phyloP scores from a whole-genome alignment of 2,888 invertebrate genomes.

The Lissonota sp. region DNA sequence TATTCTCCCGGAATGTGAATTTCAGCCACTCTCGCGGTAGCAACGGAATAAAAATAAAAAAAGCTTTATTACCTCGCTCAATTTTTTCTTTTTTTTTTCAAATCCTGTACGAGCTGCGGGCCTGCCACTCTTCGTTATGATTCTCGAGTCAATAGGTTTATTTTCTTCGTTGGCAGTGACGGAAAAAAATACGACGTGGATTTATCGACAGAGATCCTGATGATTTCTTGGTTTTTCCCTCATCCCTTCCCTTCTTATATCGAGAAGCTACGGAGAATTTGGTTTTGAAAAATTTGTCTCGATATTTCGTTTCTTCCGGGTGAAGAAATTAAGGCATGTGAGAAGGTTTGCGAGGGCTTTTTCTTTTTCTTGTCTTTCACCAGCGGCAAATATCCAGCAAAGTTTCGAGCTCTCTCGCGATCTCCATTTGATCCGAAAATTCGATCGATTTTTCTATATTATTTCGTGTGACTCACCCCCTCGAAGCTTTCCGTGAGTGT shows the following conservation, averaged over 20 bases:
- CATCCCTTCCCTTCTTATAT: constrained; percentile 8
- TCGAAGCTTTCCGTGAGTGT: neutral
- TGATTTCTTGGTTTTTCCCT: constrained; percentile 6
- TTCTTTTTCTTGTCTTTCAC: constrained; percentile 15
- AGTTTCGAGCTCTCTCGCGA: constrained; percentile 21
- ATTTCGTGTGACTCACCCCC: constrained; percentile 23
- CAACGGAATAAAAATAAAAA: neutral
- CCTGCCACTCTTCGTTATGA: constrained; percentile 19
- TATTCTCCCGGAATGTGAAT: neutral
- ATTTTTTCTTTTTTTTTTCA: neutral
- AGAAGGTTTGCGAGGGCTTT: constrained; percentile 20
- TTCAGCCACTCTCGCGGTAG: constrained; percentile 41
- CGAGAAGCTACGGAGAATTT: constrained; percentile 21
- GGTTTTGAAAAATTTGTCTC: constrained; percentile 33
- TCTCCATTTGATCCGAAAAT: constrained; percentile 41
- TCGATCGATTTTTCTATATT: constrained; percentile 23
- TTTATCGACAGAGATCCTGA: constrained; percentile 8
- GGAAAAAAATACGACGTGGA: constrained; percentile 40
- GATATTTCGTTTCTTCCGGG: constrained; percentile 19
- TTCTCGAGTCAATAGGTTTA: constrained; percentile 20
- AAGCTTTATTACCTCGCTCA: neutral
- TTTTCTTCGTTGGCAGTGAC: constrained; percentile 35
- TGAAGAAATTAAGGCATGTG: constrained; percentile 49
- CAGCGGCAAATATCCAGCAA: constrained; percentile 29
- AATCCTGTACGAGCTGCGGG: neutral